These are phyloP conservation scores for Vanessa atalanta DNA, from an alignment of 1,140 invertebrate genomes.

Conservation along the genomic window DNA sequence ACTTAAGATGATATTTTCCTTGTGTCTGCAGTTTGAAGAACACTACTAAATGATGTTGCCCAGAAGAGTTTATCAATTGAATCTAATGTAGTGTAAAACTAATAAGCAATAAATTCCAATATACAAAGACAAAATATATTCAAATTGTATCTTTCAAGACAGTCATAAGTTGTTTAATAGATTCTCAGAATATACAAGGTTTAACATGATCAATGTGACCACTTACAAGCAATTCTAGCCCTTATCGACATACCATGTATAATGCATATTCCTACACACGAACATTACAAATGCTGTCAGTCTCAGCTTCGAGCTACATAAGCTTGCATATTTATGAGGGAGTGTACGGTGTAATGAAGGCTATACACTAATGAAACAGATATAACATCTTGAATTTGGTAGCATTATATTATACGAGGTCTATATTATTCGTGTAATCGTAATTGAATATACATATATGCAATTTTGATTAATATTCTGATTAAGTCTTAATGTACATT, in stretches of 20 bases:
- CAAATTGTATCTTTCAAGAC: too few species aligned
- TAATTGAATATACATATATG: neutral
- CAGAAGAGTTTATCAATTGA: too few species aligned
- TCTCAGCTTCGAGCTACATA: conserved; percentile 19
- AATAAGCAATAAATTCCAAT: too few species aligned
- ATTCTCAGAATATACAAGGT: neutral
- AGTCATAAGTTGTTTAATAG: too few species aligned
- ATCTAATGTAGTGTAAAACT: too few species aligned
- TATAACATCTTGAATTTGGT: conserved; percentile 19
- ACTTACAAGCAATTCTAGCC: conserved; percentile 13
- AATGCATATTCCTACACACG: conserved; percentile 19
- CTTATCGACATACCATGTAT: conserved; percentile 18
- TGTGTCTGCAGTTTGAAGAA: too few species aligned
- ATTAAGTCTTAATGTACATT: too few species aligned
- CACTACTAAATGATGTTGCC: too few species aligned
- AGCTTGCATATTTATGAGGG: conserved; percentile 31
- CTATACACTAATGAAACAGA: conserved; percentile 20
- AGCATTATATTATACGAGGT: conserved; percentile 5
- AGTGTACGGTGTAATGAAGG: conserved; percentile 23
- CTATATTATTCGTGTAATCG: neutral
- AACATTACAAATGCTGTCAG: conserved; percentile 21
- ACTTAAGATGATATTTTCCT: too few species aligned
- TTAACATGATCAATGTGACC: neutral
- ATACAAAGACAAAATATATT: too few species aligned
- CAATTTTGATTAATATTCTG: neutral